Conservation (phyloP, 2,888 invertebrate genomes). For the Anorthoa munda region DNA sequence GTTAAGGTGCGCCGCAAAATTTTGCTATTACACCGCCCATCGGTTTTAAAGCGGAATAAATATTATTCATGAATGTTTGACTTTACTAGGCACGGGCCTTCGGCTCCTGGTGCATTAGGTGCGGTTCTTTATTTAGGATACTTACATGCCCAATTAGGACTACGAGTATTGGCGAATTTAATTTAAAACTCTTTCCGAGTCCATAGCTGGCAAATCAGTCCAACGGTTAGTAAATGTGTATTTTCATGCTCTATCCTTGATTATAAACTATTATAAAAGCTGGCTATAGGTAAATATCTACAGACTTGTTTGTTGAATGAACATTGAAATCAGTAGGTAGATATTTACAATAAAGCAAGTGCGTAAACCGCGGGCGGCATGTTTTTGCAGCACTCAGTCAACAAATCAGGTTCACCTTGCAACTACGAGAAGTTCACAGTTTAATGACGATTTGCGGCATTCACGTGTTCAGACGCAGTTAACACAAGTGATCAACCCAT, state of each 20-base stretch:
- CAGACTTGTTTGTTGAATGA: background rate
- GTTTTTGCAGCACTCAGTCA: slow-evolving; percentile 45
- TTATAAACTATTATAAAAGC: too few species aligned
- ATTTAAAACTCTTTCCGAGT: background rate
- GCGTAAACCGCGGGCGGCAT: slow-evolving; percentile 29
- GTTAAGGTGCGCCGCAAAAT: background rate
- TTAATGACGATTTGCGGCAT: slow-evolving; percentile 27
- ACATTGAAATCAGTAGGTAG: slow-evolving; percentile 4
- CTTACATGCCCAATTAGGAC: background rate
- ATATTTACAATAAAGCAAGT: background rate
- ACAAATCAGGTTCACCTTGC: slow-evolving; percentile 64
- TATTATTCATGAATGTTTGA: slow-evolving; percentile 17
- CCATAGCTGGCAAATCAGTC: background rate
- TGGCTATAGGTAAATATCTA: too few species aligned
- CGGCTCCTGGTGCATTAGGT: background rate
- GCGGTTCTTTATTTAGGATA: background rate
- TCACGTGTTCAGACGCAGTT: slow-evolving; percentile 43
- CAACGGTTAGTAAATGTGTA: background rate
- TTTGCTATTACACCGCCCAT: slow-evolving; percentile 8
- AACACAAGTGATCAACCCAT: slow-evolving; percentile 1
- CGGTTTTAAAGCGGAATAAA: background rate
- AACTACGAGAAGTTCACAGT: slow-evolving; percentile 37
- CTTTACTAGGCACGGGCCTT: background rate
- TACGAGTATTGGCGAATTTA: background rate
- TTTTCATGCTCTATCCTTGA: background rate